phyloP scores from a whole-genome alignment of 2,797 vertebrate species.

The Oreonectes daqikongensis region DNA sequence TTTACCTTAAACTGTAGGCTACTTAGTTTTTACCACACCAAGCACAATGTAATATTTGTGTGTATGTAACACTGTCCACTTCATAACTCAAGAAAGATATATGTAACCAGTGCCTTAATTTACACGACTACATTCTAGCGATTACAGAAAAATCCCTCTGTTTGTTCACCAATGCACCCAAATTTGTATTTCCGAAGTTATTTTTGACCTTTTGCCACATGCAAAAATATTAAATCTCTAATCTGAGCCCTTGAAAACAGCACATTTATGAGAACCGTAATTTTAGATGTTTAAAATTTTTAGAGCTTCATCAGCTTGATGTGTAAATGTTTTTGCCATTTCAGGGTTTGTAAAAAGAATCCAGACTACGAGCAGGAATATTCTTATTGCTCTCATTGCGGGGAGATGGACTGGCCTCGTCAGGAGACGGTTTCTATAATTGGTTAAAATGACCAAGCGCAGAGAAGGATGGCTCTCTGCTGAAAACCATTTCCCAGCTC shows the following conservation, averaged over 20 bases:
- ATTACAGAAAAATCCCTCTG: neutral
- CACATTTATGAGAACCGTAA: neutral
- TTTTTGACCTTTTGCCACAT: neutral
- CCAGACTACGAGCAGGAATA: conserved; percentile 46
- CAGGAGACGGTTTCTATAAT: conserved; percentile 83
- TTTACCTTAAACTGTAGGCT: neutral
- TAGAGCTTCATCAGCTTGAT: neutral
- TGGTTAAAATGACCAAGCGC: conserved; percentile 86
- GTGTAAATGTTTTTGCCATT: conserved; percentile 11
- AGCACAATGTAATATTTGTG: neutral
- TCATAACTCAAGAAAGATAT: neutral
- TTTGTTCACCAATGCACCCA: neutral
- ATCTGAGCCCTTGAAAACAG: conserved; percentile 18
- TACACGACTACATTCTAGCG: neutral
- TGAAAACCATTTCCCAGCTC: conserved; percentile 86
- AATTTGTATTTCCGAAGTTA: neutral
- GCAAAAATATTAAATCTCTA: conserved; percentile 4
- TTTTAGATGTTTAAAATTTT: conserved; percentile 1
- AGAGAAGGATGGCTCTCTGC: conserved; percentile 78
- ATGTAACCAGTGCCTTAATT: neutral
- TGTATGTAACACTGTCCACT: neutral
- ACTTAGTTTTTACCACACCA: neutral
- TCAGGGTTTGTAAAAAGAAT: conserved; percentile 8
- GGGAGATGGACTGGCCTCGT: conserved; percentile 80
- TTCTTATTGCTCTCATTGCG: conserved; percentile 75